Evolutionary conservation across 2,888 invertebrate species (phyloP), one percentile per base, ranked within the genome.

Genomic region (Lasioglossum pauxillum): DNA sequence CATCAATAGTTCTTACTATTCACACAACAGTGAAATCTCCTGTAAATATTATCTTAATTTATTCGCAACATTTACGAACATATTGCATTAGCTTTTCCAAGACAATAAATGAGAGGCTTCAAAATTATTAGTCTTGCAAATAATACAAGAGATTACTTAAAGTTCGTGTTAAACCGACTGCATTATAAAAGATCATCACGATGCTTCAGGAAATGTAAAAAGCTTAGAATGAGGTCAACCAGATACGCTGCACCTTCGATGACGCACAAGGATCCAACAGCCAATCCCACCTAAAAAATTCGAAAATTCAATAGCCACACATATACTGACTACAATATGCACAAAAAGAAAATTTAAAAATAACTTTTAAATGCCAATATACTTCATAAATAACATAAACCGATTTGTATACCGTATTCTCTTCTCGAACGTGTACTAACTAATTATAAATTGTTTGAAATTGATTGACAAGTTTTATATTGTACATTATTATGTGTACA

Each of bases 201-300:
- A 14, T 60, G 46, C 94, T 97, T 97, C 49, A 97, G 96, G 94
- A 96, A 97, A 92, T 97, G 97, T 92, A 98, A 96, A 92, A 97
- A 97, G 46, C 98, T 96, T 57, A 98, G 95, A 0, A 98, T 97
- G 0, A 97, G 97, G 92, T 98, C 98, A n/a, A 98, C 95, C 14
- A 98, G 95, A 94, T 98, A 98, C 0, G 97, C 96, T 0, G 98
- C 98, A 19, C 98, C 98, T 92, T 97, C 97, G 90, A 98, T 96
- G 76, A 98, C 97, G 94, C 98, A 98, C 31, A 98, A 95, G 4
- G 98, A 96, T 19, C 98, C 98, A 90, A 98, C 96, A 1, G 98
- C 98, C 76, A 98, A 95, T 83, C 98, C 98, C 57, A 98, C 97
- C 97, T 97, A 95, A 80, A 87, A 84, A 80, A 35, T 41, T 19